Evolutionary conservation across 2,888 invertebrate species (phyloP).

Genomic region (Dicroscelio sp.): DNA sequence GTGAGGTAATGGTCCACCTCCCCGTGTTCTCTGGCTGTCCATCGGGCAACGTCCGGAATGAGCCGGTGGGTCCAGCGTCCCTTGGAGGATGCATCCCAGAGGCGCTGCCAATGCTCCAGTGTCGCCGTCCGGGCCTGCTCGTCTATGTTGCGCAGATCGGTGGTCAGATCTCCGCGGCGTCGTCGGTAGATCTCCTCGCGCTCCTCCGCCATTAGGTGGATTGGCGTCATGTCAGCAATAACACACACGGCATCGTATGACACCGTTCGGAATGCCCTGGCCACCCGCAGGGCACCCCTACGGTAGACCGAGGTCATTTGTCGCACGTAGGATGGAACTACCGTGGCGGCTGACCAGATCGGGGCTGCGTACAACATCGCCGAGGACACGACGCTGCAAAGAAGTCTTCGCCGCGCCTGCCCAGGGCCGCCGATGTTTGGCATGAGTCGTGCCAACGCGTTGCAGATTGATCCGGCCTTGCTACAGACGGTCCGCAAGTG

Average conservation of each 20-base stretch:
- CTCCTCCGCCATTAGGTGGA: background rate
- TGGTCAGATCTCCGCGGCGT: background rate
- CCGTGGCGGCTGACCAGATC: background rate
- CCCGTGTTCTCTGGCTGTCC: background rate
- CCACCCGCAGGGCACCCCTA: slow-evolving; percentile 53
- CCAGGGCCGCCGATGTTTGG: background rate
- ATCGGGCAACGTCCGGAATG: background rate
- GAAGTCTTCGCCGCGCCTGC: background rate
- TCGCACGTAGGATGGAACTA: background rate
- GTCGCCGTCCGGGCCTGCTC: background rate
- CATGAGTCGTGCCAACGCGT: background rate
- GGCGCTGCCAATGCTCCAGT: background rate
- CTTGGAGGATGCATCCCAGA: slow-evolving; percentile 22
- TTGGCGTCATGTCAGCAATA: background rate
- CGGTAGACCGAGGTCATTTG: slow-evolving; percentile 32
- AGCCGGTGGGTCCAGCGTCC: slow-evolving; percentile 17
- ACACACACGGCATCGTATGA: slow-evolving; percentile 46
- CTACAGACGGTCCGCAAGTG: background rate
- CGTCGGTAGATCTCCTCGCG: background rate
- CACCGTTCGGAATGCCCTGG: slow-evolving; percentile 47
- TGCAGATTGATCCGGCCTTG: background rate
- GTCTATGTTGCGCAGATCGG: no score
- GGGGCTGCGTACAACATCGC: background rate
- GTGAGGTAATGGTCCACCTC: slow-evolving; percentile 32
- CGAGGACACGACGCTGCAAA: background rate